These are phyloP conservation scores for Bucco capensis DNA, from an alignment of 2,113 vertebrate genomes.

Conservation along the genomic window DNA sequence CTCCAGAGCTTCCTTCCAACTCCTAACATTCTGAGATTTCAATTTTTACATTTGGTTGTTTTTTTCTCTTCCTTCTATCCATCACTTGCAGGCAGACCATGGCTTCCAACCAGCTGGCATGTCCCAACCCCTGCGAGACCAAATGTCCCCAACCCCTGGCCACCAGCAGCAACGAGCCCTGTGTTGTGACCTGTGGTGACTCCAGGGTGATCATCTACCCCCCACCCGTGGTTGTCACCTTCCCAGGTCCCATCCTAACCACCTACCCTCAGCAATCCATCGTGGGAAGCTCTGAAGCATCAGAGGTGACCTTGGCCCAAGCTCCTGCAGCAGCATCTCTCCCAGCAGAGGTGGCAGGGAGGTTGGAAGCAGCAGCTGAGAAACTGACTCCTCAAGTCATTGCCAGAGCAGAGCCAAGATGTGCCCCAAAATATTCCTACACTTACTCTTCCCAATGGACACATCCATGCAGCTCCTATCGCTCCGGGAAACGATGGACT, in stretches of 20 bases:
- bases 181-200: slow-evolving; percentile 1
- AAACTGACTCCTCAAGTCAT: not conserved
- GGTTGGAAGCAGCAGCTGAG: not conserved
- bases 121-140: slow-evolving; percentile 1
- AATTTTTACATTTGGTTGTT: too few species aligned
- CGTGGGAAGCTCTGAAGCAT: not conserved
- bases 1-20: too few species aligned
- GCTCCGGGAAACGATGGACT: not conserved
- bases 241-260: slow-evolving; percentile 59
- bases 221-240: slow-evolving; percentile 1
- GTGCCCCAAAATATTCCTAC: slow-evolving; percentile 38
- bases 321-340: not conserved
- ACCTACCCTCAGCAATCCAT: slow-evolving; percentile 30
- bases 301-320: not conserved
- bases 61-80: too few species aligned
- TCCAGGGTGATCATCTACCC: slow-evolving; percentile 51
- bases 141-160: slow-evolving; percentile 35
- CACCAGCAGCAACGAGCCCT: slow-evolving; percentile 42
- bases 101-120: slow-evolving; percentile 10
- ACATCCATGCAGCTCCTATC: slow-evolving; percentile 34
- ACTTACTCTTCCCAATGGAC: slow-evolving; percentile 58
- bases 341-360: fast-evolving
- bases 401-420: not conserved
- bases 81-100: not conserved
- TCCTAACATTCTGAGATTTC: too few species aligned